A percentile compares a stretch with the other conserved stretches of the same genome.
Conservation (phyloP, 2,113 vertebrate species). For the Microcebus murinus region DNA sequence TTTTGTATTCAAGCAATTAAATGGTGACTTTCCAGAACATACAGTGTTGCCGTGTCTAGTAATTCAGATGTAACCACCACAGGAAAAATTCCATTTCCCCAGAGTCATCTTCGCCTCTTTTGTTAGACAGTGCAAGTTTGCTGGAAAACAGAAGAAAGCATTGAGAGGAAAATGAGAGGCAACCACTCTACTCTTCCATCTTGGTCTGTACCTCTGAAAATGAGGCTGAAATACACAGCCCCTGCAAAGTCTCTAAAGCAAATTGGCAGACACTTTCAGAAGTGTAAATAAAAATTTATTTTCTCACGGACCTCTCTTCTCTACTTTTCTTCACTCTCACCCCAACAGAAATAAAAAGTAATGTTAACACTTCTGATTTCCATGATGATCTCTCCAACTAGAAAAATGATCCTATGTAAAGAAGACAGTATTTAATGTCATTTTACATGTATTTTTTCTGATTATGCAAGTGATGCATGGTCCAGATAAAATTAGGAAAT, state of each 20-base stretch:
- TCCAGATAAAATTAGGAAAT: neutral
- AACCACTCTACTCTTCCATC: too few species aligned
- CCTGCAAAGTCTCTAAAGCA: neutral
- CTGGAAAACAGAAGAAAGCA: neutral
- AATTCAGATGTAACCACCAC: neutral
- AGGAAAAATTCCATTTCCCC: neutral
- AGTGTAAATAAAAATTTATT: neutral
- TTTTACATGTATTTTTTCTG: neutral
- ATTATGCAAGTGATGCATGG: neutral
- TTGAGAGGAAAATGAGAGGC: neutral
- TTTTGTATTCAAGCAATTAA: neutral
- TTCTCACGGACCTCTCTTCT: neutral
- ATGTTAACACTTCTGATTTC: neutral
- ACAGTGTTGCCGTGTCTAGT: neutral
- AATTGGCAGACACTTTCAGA: neutral
- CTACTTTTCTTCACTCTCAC: neutral
- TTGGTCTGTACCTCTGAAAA: neutral
- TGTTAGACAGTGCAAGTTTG: neutral
- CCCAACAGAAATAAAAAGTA: neutral
- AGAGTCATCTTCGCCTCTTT: neutral
- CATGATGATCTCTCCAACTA: neutral
- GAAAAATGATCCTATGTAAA: constrained; percentile 14
- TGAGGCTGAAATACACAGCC: neutral
- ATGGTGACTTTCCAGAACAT: neutral
- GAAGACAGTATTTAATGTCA: neutral